Percentiles rank a stretch among this genome's conserved stretches.
These are phyloP conservation scores for Seriola aureovittata DNA, from an alignment of 2,113 vertebrate genomes.

Conservation along the genomic window DNA sequence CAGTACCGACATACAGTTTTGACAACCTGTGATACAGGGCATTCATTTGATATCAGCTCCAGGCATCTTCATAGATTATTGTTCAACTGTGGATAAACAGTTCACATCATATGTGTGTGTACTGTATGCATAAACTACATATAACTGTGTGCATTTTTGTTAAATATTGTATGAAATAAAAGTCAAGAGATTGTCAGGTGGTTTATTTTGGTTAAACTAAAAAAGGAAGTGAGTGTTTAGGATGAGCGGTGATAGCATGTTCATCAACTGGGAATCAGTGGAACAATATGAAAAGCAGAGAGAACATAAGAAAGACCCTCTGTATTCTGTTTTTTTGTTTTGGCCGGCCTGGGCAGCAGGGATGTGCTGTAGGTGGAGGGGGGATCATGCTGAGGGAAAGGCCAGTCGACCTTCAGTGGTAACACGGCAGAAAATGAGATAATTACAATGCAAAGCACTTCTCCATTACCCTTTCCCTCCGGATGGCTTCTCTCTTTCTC, in stretches of 20 bases:
- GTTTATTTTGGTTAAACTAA: no score
- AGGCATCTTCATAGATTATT: no score
- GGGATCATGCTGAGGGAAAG: slow-evolving; percentile 29
- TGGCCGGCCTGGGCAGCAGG: slow-evolving; percentile 4
- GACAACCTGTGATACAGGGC: neutral
- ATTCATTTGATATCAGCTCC: neutral
- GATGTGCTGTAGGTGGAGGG: slow-evolving; percentile 24
- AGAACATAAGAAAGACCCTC: no score
- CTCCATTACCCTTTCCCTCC: slow-evolving; percentile 16
- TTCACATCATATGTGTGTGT: no score
- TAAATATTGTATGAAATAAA: no score
- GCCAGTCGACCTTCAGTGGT: slow-evolving; percentile 55
- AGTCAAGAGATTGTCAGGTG: no score
- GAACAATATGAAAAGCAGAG: no score
- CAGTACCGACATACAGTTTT: neutral
- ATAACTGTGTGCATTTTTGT: no score
- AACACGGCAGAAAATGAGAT: slow-evolving; percentile 61
- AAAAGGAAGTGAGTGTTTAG: neutral
- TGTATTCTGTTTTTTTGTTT: neutral
- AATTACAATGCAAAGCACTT: slow-evolving; percentile 54
- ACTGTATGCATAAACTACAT: no score
- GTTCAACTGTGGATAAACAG: no score
- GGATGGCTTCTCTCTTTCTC: slow-evolving; percentile 19
- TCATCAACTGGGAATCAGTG: no score
- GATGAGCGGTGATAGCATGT: no score